Evolutionary conservation across 1,140 invertebrate genomes (phyloP).

Genomic region (Trichonephila clavata): DNA sequence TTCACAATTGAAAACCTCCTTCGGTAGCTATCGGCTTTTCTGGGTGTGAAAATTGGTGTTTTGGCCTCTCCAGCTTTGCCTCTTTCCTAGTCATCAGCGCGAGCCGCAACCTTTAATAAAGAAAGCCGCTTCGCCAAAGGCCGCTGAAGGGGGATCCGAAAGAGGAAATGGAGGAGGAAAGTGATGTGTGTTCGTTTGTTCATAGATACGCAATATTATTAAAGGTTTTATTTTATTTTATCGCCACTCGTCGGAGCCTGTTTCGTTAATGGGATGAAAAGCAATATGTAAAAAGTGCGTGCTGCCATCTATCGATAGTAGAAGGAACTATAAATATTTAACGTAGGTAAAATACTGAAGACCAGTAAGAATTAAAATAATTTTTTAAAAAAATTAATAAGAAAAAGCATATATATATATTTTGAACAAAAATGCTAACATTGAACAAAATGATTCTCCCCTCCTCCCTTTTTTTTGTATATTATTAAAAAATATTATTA

Average conservation of each 20-base stretch:
- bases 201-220: not conserved
- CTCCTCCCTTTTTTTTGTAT: too few relatives aligned
- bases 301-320: slow-evolving; percentile 32
- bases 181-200: slow-evolving; percentile 51
- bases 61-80: slow-evolving; percentile 39
- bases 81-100: slow-evolving; percentile 46
- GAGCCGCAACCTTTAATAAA: slow-evolving; percentile 69
- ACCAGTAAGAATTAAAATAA: too few relatives aligned
- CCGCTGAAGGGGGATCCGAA: not conserved
- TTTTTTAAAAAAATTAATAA: too few relatives aligned
- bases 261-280: not conserved
- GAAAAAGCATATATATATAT: too few relatives aligned
- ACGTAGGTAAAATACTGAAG: not conserved
- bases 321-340: not conserved
- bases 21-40: slow-evolving; percentile 72
- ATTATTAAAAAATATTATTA: too few relatives aligned
- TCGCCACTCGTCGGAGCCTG: not conserved
- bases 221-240: slow-evolving; percentile 30
- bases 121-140: slow-evolving; percentile 29
- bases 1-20: slow-evolving; percentile 68
- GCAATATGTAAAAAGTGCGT: not conserved
- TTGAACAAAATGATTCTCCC: too few relatives aligned
- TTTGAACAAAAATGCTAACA: too few relatives aligned
- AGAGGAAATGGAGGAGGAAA: slow-evolving; percentile 48
- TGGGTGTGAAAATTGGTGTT: slow-evolving; percentile 75